phyloP scores from a whole-genome alignment of 1,140 invertebrate species.

The Drosophila ficusphila region DNA sequence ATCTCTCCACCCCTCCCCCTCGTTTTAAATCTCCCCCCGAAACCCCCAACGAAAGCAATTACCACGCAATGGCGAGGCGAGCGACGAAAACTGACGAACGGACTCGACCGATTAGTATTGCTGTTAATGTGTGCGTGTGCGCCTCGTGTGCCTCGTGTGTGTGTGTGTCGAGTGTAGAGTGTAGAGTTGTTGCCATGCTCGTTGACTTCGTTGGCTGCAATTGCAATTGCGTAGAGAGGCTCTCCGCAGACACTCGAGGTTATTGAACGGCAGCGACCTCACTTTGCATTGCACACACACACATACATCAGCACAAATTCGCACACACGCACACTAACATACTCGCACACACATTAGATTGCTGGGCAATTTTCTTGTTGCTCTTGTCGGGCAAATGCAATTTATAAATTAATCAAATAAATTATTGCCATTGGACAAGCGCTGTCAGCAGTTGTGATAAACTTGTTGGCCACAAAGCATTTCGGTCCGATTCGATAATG shows the following conservation, averaged over 20 bases:
- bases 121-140: constrained; percentile 15
- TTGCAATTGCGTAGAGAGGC: constrained; percentile 74
- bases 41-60: constrained; percentile 35
- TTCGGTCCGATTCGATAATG: not conserved
- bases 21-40: not conserved
- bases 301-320: not conserved
- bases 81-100: constrained; percentile 48
- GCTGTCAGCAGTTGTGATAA: constrained; percentile 16
- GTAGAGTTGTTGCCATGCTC: constrained; percentile 64
- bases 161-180: constrained; percentile 7
- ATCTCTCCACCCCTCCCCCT: not conserved
- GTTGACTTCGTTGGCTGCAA: constrained; percentile 47
- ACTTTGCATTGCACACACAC: constrained; percentile 69
- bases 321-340: not conserved
- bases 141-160: constrained; percentile 1
- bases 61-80: constrained; percentile 43
- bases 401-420: constrained; percentile 81
- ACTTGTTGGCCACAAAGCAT: constrained; percentile 53
- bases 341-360: constrained; percentile 52
- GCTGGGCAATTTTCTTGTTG: constrained; percentile 73
- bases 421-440: constrained; percentile 74
- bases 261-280: constrained; percentile 83
- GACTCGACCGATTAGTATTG: constrained; percentile 57
- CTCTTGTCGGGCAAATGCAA: constrained; percentile 67
- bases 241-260: constrained; percentile 71